These are phyloP conservation scores for Buceros bicornis DNA, from an alignment of 2,797 vertebrate genomes.

Conservation along the genomic window DNA sequence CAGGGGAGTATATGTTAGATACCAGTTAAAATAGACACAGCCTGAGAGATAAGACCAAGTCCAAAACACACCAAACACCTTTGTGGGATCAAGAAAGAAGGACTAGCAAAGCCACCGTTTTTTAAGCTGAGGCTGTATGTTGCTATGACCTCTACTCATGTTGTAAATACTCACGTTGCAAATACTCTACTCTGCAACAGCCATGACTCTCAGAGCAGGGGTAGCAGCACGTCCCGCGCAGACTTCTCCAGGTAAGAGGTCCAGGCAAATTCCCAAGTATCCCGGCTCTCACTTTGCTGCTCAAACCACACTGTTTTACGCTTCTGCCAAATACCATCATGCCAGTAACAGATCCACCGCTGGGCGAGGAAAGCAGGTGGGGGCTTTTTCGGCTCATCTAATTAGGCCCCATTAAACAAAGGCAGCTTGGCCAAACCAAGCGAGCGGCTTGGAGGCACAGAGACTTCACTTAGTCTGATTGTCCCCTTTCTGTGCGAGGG, in stretches of 20 bases:
- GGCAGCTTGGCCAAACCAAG: neutral
- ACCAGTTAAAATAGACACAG: neutral
- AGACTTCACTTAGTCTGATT: neutral
- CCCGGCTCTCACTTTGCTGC: neutral
- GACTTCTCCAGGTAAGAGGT: neutral
- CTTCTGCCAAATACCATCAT: neutral
- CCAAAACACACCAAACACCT: neutral
- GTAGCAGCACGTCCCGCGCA: neutral
- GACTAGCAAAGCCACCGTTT: neutral
- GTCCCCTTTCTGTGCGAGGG: neutral
- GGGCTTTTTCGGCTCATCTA: neutral
- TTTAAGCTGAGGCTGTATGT: neutral
- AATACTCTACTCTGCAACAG: neutral
- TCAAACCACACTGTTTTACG: neutral
- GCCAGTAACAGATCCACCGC: neutral
- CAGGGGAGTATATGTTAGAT: neutral
- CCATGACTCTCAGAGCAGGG: neutral
- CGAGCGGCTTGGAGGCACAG: neutral
- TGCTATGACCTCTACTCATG: neutral
- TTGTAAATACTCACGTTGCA: neutral
- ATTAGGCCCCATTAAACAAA: neutral
- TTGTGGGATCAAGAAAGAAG: neutral
- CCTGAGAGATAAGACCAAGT: neutral
- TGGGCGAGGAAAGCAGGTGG: neutral
- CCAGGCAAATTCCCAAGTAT: slow-evolving; percentile 17